Evolutionary conservation across 23 tunicate genomes (phyloP), one percentile per base, ranked within the genome.

Genomic region (Styela clava): DNA sequence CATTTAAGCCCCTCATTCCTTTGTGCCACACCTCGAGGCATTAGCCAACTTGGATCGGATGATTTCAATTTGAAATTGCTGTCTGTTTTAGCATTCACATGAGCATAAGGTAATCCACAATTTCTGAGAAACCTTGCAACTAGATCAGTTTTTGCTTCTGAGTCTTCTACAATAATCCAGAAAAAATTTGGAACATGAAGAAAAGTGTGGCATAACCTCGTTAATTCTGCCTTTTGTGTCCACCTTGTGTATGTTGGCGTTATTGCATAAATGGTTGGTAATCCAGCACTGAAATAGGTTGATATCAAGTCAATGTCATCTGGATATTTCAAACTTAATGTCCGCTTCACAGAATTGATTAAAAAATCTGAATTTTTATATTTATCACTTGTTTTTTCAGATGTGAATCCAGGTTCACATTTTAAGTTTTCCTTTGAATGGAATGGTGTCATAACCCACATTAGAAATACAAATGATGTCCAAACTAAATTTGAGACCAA

Each of bases 191-290:
- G 81, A 33, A 95, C 96, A 86, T 95, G 99, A 5, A 90, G 52
- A 28, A 95, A 84, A 19, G 99, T 95, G 36, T 95, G 88, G 3
- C 82, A 78, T n/a, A 95, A 52, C 30, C 99, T 79, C 7, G 92
- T 87, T 74, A 95, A 33, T 34, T 95, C 99, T 12, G 99, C 99
- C 74, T 95, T 95, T 74, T 95, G 99, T 3, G 99, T 95, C 82
- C 89, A 86, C 52, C 99, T 79, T 29, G 96, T 74, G 82, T 95
- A 95, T 21, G 99, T 95, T 21, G 99, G 99, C 61, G 99, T 95
- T 0, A 95, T 77, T 0, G 88, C 92, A 80, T 79, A 95, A 34
- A 95, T 95, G 2, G 84, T 70, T 0, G 94, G 91, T 61, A 76
- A 29, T 19, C 44, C 31, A 24, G 0, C 32, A 28, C 44, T 56